Base-by-base conservation (phyloP, 2,797 vertebrate genomes). In the Cottoperca gobio region DNA sequence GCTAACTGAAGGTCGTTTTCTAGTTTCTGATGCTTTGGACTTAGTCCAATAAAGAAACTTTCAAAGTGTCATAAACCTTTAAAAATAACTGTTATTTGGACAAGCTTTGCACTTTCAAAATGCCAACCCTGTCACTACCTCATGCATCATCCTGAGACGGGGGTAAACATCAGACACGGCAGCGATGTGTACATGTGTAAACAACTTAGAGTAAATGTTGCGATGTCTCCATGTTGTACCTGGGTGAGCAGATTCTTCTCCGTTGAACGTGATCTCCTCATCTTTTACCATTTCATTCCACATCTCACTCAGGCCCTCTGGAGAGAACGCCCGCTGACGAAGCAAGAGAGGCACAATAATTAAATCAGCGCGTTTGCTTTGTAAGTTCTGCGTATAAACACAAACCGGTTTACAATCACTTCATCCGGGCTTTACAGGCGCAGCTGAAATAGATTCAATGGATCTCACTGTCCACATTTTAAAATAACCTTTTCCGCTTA, bases 201-300 rank as follows among this genome's bases (percentile, higher is more conserved):
- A 14, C 50, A 68, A 39, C 26, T 50, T 0, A 17, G 21, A 9
- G 35, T 11, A 17, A 46, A 54, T 35, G 16, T 9, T 33, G 63
- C 28, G 5, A 16, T 37, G 31, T 33, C 6, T 48, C 6, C 14
- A 46, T 21, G 23, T 6, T 35, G 26, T 95, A 95, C 95, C 96
- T 80, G 93, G 95, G 86, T 96, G 96, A 76, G 93, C 87, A 1
- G 95, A 91, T 70, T 99, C 98, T 73, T 96, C 94, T 78, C 97
- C 95, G 14, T 88, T 96, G 81, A 97, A 98, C 10, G 97, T 88
- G 72, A 99, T 97, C 90, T 99, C 98, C 37, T 98, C 97, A 93
- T 99, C 98, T 94, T 99, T 99, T 19, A 99, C 97, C 98, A 99
- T 99, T 93, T 99, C 98, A 76, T 99, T 99, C 98, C 98, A 99